phyloP scores from a whole-genome alignment of 1,140 invertebrate genomes.

The Solenopsis invicta region DNA sequence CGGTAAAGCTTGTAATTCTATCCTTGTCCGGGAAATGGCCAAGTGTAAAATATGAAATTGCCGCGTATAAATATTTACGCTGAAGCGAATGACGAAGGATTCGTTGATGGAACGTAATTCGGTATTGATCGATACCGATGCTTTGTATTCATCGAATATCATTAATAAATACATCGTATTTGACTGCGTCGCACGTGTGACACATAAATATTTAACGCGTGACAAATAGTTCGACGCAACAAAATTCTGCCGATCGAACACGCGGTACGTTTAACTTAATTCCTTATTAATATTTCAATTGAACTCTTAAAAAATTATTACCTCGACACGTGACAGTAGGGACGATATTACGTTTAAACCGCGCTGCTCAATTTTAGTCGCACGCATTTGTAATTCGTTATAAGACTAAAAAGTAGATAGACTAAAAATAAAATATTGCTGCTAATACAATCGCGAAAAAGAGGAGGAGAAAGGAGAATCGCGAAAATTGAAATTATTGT shows the following conservation, averaged over 20 bases:
- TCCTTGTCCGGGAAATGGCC: neutral
- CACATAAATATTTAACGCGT: slow-evolving; percentile 25
- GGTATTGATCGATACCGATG: slow-evolving; percentile 30
- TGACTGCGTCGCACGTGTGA: slow-evolving; percentile 3
- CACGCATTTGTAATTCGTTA: neutral
- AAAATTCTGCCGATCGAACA: slow-evolving; percentile 4
- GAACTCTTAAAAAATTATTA: neutral
- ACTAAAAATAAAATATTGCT: neutral
- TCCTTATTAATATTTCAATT: slow-evolving; percentile 36
- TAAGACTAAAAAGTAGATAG: neutral
- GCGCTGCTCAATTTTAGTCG: neutral
- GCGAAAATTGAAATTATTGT: neutral
- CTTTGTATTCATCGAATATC: slow-evolving; percentile 52
- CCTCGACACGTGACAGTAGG: no score
- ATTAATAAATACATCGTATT: slow-evolving; percentile 50
- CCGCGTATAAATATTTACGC: slow-evolving; percentile 38
- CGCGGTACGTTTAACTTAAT: slow-evolving; percentile 5
- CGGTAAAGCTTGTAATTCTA: slow-evolving; percentile 16
- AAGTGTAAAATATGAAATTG: slow-evolving; percentile 39
- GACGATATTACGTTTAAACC: neutral
- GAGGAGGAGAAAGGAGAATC: no score
- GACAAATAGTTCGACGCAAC: slow-evolving; percentile 20
- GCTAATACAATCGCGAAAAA: neutral
- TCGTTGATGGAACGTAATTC: slow-evolving; percentile 28
- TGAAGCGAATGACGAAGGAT: neutral